Conservation (phyloP, 2,113 vertebrate genomes). For the Drymodes brunneopygia region DNA sequence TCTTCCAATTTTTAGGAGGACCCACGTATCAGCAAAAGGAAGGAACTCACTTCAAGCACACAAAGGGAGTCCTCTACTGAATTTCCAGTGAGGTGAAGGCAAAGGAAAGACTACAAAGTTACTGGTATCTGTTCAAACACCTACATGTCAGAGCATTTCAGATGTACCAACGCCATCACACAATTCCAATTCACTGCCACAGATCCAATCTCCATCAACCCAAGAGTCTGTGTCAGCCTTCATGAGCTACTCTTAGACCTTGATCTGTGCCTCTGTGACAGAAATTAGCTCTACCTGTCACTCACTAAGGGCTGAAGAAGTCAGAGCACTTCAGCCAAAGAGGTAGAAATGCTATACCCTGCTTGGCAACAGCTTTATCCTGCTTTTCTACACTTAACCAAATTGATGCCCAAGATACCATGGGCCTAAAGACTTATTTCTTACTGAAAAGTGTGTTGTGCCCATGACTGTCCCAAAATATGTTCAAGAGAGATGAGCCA, state of each 20-base stretch:
- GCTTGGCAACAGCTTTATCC: background rate
- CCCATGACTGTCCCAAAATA: background rate
- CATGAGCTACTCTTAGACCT: background rate
- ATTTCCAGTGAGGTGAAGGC: background rate
- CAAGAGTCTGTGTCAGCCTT: background rate
- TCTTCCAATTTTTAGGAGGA: background rate
- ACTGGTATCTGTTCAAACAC: background rate
- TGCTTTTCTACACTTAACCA: background rate
- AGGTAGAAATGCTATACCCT: background rate
- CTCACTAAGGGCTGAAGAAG: background rate
- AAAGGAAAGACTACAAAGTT: background rate
- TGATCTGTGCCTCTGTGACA: background rate
- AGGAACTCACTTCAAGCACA: background rate
- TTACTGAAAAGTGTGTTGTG: rapidly evolving
- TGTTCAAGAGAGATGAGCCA: background rate
- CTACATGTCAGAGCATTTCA: background rate
- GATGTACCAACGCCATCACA: background rate
- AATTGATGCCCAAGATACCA: background rate
- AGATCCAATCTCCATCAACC: background rate
- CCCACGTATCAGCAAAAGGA: background rate
- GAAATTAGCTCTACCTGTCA: background rate
- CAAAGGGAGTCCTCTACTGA: background rate
- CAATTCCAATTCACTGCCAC: background rate
- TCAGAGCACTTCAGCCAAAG: background rate
- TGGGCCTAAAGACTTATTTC: background rate